Evolutionary conservation across 2,888 invertebrate species (phyloP).

Genomic region (Crepidodera aurea): DNA sequence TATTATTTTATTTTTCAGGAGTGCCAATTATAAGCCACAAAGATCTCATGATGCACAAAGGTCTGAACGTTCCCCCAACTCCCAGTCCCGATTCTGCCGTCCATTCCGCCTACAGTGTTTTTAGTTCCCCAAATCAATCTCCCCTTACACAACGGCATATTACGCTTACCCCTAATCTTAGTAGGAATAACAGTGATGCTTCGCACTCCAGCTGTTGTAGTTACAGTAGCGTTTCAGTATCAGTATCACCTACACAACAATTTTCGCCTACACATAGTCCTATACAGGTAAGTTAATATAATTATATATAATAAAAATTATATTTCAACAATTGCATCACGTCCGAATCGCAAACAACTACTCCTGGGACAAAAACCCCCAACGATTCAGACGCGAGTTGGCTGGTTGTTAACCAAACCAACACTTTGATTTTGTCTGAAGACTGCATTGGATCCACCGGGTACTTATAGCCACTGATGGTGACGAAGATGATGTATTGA

Average conservation of each 20-base stretch:
- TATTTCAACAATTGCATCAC: too few species aligned
- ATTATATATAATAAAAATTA: too few species aligned
- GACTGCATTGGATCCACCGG: too few species aligned
- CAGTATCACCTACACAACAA: conserved; percentile 67
- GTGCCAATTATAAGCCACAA: conserved; percentile 57
- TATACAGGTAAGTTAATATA: conserved; percentile 67
- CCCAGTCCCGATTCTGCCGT: conserved; percentile 90
- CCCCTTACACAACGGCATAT: conserved; percentile 85
- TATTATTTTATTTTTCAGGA: conserved; percentile 39
- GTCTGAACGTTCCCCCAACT: conserved; percentile 73
- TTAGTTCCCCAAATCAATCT: conserved; percentile 86
- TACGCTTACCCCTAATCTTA: conserved; percentile 82
- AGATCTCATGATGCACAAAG: conserved; percentile 65
- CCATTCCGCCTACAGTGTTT: conserved; percentile 85
- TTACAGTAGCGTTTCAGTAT: conserved; percentile 73
- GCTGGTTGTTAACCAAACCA: too few species aligned
- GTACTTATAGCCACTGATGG: too few species aligned
- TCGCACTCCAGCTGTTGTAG: conserved; percentile 90
- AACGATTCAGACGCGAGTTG: too few species aligned
- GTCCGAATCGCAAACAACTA: too few species aligned
- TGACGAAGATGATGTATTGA: too few species aligned
- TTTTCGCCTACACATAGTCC: conserved; percentile 89
- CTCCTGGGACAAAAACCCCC: too few species aligned
- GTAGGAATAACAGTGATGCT: conserved; percentile 90
- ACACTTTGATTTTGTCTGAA: too few species aligned